Evolutionary conservation across 2,888 invertebrate genomes (phyloP), one percentile per base, ranked within the genome.

Genomic region (Drosophila mettleri): DNA sequence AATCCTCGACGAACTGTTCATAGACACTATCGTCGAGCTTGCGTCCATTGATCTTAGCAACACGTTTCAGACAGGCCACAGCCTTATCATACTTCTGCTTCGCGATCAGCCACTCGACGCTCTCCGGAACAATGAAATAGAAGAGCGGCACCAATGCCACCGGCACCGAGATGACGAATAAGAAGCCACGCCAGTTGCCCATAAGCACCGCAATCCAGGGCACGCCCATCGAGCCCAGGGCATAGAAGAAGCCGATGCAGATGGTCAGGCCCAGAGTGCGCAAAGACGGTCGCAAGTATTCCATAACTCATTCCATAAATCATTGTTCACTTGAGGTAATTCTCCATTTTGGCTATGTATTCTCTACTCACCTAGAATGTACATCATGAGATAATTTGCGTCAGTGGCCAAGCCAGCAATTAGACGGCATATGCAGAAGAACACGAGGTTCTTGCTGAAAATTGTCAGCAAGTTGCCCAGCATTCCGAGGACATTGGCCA

Each of bases 301-400:
- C 94, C 93, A 94, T 93, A 33, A 94, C 94, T 94, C 74, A n/a
- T n/a, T n/a, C n/a, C n/a, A 0, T 27, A n/a, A 6, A 20, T 14
- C 0, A 8, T 31, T 9, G 1, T 3, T 1, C 6, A 5, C 16
- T n/a, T 0, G 5, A 2, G 10, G 10, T 2, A 0, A 2, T 24
- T 5, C 18, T 34, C 0, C 2, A 1, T 1, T n/a, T 1, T 14
- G 9, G 3, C 10, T n/a, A 20, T 0, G 6, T 20, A 8, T 4
- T 3, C 1, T 2, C 3, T 2, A 65, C 91, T 91, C 79, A 94
- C 94, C 93, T 74, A 94, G 92, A 72, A 94, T 94, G 69, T 94
- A 94, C 94, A 94, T 94, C 94, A 94, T 94, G 3, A 94, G 92
- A 80, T 94, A 94, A 86, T 94, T 94, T 43, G 93, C 93, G 78